Evolutionary conservation across 2,888 invertebrate species (phyloP).

Genomic region (Drosophila mulleri): DNA sequence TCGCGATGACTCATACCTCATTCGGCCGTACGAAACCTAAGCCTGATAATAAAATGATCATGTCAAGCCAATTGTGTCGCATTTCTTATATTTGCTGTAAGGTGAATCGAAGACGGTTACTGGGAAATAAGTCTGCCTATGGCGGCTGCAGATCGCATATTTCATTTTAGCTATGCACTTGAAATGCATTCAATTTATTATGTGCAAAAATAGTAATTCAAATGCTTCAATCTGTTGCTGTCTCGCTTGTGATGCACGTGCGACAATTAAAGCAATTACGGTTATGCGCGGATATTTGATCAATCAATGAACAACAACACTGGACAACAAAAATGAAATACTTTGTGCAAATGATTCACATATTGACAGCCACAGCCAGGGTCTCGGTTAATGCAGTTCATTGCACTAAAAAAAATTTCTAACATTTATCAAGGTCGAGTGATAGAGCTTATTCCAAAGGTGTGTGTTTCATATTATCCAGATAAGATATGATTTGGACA

Average conservation of each 20-base stretch:
- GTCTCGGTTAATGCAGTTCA: no score
- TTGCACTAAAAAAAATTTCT: no score
- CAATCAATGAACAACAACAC: not conserved
- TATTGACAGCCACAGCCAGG: no score
- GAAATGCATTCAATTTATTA: not conserved
- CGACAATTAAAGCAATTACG: not conserved
- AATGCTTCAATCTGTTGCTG: not conserved
- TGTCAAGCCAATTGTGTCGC: not conserved
- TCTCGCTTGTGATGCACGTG: not conserved
- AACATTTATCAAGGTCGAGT: not conserved
- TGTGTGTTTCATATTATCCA: not conserved
- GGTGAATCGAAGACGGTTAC: not conserved
- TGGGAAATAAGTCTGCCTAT: not conserved
- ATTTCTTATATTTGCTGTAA: not conserved
- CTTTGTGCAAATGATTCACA: no score
- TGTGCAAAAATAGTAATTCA: not conserved
- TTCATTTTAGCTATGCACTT: not conserved
- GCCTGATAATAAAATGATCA: not conserved
- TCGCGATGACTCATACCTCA: not conserved
- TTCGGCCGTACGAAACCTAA: not conserved
- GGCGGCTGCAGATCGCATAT: not conserved
- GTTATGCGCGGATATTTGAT: not conserved
- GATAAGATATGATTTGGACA: not conserved
- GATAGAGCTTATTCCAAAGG: not conserved
- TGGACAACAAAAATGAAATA: not conserved